phyloP scores from a whole-genome alignment of 2,888 invertebrate genomes.

The Allophyes oxyacanthae region DNA sequence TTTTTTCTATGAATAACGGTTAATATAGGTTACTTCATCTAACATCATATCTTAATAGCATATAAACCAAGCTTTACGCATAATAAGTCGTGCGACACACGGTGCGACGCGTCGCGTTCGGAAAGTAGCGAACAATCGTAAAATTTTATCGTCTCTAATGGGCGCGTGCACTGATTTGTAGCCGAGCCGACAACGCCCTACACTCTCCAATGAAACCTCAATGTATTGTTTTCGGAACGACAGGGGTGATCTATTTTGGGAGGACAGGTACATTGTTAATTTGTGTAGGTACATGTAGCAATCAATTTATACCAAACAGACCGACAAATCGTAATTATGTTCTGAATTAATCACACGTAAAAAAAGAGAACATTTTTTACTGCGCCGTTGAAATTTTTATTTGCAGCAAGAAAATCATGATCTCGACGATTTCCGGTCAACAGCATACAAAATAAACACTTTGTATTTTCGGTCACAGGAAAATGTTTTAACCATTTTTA shows the following conservation, averaged over 20 bases:
- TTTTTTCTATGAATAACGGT: not conserved
- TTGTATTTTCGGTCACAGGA: not conserved
- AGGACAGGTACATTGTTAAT: constrained; percentile 55
- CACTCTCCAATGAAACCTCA: constrained; percentile 61
- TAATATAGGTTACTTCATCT: not conserved
- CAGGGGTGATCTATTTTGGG: constrained; percentile 51
- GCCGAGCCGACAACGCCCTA: constrained; percentile 50
- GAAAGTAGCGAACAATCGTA: constrained; percentile 79
- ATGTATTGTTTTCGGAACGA: constrained; percentile 55
- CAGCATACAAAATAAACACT: not conserved
- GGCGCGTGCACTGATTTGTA: constrained; percentile 79
- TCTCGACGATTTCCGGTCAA: constrained; percentile 9
- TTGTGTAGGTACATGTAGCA: constrained; percentile 24
- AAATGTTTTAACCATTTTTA: too few species aligned
- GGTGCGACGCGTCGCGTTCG: constrained; percentile 63
- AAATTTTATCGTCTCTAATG: constrained; percentile 86
- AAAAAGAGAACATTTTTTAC: not conserved
- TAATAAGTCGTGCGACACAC: constrained; percentile 64
- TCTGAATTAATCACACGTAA: not conserved
- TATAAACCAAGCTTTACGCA: constrained; percentile 52
- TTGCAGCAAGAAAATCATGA: not conserved
- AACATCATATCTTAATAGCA: constrained; percentile 9
- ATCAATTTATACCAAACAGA: constrained; percentile 28
- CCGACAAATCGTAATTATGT: too few species aligned
- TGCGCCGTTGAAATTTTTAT: too few species aligned